phyloP scores from a whole-genome alignment of 2,113 vertebrate species.

The Tautogolabrus adspersus region DNA sequence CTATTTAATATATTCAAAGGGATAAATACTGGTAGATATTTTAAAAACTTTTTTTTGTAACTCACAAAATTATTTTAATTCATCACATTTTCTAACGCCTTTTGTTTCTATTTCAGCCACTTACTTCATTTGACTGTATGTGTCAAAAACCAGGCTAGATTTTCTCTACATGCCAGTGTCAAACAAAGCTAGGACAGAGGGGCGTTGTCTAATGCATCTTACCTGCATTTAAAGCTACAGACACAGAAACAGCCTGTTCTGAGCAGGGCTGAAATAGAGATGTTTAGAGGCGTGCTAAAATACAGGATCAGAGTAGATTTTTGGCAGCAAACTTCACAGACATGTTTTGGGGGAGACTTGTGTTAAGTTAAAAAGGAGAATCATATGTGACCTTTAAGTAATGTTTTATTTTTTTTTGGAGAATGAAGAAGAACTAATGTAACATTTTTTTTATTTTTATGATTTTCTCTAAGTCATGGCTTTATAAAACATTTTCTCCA shows the following conservation, averaged over 20 bases:
- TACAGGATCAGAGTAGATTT: too few relatives aligned
- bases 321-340: too few relatives aligned
- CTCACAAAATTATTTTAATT: constrained; percentile 37
- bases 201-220: too few relatives aligned
- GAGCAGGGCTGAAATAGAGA: too few relatives aligned
- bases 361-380: too few relatives aligned
- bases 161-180: constrained; percentile 19
- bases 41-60: constrained; percentile 18
- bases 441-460: not conserved
- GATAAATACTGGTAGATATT: constrained; percentile 40
- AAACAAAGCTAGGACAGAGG: not conserved
- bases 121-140: constrained; percentile 42
- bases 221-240: too few relatives aligned
- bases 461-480: constrained; percentile 8
- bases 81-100: constrained; percentile 40
- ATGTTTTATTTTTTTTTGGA: not conserved
- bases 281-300: too few relatives aligned
- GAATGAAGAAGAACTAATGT: not conserved
- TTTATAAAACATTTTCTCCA: constrained; percentile 13
- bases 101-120: constrained; percentile 37
- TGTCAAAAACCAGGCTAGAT: constrained; percentile 32
- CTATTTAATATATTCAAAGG: constrained; percentile 59
- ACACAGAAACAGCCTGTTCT: too few relatives aligned
- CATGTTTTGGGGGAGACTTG: too few relatives aligned
- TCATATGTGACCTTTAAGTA: too few relatives aligned